phyloP scores from a whole-genome alignment of 1,140 invertebrate genomes.

The Semibalanus balanoides region DNA sequence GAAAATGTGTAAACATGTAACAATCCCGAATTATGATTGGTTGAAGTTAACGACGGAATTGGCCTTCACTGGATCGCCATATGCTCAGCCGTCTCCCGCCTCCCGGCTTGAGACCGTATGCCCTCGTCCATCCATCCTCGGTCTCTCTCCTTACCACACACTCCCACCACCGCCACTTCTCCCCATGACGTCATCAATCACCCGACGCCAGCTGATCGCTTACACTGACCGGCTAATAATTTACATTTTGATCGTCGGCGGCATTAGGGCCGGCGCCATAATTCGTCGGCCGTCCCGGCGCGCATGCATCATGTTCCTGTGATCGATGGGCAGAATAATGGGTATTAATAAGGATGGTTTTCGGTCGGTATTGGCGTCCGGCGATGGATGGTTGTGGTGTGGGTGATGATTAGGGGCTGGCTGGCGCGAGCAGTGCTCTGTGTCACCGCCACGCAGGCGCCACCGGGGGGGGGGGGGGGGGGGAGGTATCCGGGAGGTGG shows the following conservation, averaged over 20 bases:
- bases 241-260: background rate
- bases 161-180: no score
- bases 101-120: background rate
- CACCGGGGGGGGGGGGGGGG: no score
- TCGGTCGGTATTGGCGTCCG: background rate
- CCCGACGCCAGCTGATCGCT: background rate
- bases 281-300: background rate
- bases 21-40: no score
- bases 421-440: no score
- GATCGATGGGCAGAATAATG: background rate
- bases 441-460: no score
- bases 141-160: no score
- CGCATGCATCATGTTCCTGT: background rate
- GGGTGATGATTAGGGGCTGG: background rate
- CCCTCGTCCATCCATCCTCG: no score
- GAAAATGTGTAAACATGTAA: no score
- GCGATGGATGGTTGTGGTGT: background rate
- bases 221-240: background rate
- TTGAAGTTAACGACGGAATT: no score
- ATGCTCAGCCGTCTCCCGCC: no score
- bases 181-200: background rate
- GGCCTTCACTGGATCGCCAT: no score
- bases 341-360: conserved; percentile 2
- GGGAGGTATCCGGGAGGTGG: no score
- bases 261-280: background rate